These are phyloP conservation scores for Rotaria magnacalcarata DNA, from an alignment of 2,888 invertebrate genomes.

Conservation along the genomic window DNA sequence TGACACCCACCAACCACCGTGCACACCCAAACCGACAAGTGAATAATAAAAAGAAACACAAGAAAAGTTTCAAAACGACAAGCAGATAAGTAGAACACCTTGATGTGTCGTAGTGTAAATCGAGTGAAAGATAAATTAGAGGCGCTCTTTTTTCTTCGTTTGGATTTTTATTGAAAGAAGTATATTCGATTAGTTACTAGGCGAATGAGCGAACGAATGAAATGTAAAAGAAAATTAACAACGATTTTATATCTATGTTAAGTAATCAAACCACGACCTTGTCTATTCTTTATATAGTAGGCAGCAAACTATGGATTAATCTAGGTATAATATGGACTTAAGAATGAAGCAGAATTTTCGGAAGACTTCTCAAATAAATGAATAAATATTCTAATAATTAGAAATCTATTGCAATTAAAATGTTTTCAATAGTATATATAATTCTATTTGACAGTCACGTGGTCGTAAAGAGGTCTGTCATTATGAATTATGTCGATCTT, in stretches of 20 bases:
- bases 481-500: neutral
- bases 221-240: neutral
- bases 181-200: neutral
- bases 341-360: neutral
- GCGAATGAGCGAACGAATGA: neutral
- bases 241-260: neutral
- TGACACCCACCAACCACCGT: neutral
- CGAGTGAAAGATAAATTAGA: neutral
- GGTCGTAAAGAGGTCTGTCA: neutral
- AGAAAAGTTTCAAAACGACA: neutral
- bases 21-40: neutral
- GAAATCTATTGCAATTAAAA: neutral
- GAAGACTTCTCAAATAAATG: neutral
- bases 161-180: neutral
- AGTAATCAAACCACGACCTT: conserved; percentile 29
- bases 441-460: neutral
- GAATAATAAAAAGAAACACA: neutral
- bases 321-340: neutral
- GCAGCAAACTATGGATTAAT: neutral
- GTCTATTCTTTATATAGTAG: neutral
- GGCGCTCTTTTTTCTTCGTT: neutral
- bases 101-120: neutral
- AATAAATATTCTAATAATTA: neutral
- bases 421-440: neutral
- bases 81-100: neutral